Evolutionary conservation across 2,888 invertebrate genomes (phyloP).

Genomic region (Eulithis prunata): DNA sequence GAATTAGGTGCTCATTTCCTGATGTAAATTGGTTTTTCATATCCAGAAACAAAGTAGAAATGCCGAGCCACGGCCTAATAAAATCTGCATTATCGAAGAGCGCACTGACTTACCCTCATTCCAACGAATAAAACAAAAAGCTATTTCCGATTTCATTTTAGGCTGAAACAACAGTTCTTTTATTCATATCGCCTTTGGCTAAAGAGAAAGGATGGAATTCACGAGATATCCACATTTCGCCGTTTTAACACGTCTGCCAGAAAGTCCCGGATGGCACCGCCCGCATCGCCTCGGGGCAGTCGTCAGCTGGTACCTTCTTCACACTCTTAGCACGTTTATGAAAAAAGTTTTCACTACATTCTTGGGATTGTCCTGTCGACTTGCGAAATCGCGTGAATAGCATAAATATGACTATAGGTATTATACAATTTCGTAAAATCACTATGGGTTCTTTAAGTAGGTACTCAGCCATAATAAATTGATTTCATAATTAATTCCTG

Average conservation of each 20-base stretch:
- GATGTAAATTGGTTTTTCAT: constrained; percentile 1
- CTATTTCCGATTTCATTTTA: constrained; percentile 40
- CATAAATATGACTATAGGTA: constrained; percentile 4
- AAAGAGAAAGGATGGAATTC: constrained; percentile 64
- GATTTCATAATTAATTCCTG: not conserved
- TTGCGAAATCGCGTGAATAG: constrained; percentile 36
- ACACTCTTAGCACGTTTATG: constrained; percentile 77
- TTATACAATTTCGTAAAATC: not conserved
- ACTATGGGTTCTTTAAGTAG: not conserved
- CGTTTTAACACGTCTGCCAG: constrained; percentile 79
- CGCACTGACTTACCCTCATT: constrained; percentile 22
- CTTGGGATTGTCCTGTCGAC: constrained; percentile 70
- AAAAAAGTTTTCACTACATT: constrained; percentile 78
- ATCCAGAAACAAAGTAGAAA: constrained; percentile 1
- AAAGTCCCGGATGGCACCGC: constrained; percentile 65
- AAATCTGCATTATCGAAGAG: constrained; percentile 23
- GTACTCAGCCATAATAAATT: not conserved
- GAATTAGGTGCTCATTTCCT: constrained; percentile 5
- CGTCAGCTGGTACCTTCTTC: constrained; percentile 75
- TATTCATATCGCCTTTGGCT: constrained; percentile 67
- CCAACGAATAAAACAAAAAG: constrained; percentile 29
- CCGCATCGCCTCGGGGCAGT: constrained; percentile 69
- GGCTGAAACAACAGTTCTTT: constrained; percentile 50
- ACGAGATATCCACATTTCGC: constrained; percentile 71
- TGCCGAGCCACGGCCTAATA: not conserved